Evolutionary conservation across 53 echinoderm and acorn worm species (phyloP).

Genomic region (Paracentrotus lividus): DNA sequence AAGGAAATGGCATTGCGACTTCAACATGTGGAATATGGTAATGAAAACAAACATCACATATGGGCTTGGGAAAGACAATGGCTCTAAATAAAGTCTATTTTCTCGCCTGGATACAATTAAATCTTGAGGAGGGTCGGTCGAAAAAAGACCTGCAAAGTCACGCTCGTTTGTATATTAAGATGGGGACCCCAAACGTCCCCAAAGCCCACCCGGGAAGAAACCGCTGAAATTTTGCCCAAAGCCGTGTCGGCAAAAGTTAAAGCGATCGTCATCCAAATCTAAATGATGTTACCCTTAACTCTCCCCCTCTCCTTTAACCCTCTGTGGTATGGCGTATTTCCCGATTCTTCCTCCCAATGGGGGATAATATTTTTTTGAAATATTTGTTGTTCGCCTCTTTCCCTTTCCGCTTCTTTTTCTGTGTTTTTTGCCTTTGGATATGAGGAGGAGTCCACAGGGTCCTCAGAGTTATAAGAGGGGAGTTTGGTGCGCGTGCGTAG

Average conservation of each 20-base stretch:
- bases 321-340: conserved; percentile 32
- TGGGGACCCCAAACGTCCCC: conserved; percentile 28
- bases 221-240: conserved; percentile 60
- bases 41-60: conserved; percentile 25
- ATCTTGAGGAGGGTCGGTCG: conserved; percentile 13
- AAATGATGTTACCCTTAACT: conserved; percentile 20
- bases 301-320: neutral
- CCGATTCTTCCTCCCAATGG: conserved; percentile 60
- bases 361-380: conserved; percentile 43
- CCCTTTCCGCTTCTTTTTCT: conserved; percentile 43
- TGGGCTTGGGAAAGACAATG: conserved; percentile 16
- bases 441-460: conserved; percentile 44
- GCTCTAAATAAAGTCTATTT: conserved; percentile 14
- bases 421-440: conserved; percentile 51
- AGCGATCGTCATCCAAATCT: conserved; percentile 52
- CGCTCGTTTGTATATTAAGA: conserved; percentile 10
- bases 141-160: conserved; percentile 43
- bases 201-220: conserved; percentile 49
- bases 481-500: conserved; percentile 45
- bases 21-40: neutral
- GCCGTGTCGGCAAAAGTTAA: conserved; percentile 67
- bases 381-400: conserved; percentile 8
- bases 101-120: conserved; percentile 68
- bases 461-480: conserved; percentile 14
- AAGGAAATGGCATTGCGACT: neutral